Conservation (phyloP, 35 echinoderm and acorn worm genomes). For the Strongylocentrotus purpuratus region DNA sequence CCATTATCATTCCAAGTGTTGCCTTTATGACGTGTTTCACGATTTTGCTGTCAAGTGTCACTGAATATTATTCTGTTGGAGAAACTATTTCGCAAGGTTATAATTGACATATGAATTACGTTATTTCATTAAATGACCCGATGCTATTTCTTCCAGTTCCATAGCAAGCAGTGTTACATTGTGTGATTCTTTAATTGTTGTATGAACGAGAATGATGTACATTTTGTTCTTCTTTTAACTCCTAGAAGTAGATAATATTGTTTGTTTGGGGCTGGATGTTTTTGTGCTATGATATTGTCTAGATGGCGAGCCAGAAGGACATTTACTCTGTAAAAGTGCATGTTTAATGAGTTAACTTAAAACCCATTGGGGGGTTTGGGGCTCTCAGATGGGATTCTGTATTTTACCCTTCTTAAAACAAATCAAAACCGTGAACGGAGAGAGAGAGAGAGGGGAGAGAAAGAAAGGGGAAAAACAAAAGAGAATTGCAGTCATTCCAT, state of each 20-base stretch:
- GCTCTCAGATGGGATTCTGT: too few relatives aligned
- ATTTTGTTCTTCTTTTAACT: not conserved
- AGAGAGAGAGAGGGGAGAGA: too few relatives aligned
- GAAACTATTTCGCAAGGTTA: not conserved
- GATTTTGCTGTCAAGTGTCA: not conserved
- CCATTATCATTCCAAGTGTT: conserved; percentile 1
- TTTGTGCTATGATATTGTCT: not conserved
- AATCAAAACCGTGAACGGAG: too few relatives aligned
- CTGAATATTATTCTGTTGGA: not conserved
- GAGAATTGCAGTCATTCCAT: too few relatives aligned
- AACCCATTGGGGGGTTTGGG: too few relatives aligned
- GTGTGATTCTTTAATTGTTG: not conserved
- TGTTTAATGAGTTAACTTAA: too few relatives aligned
- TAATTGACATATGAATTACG: not conserved
- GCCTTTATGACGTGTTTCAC: not conserved
- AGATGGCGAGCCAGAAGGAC: not conserved
- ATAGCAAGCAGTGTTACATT: not conserved
- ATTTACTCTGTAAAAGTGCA: not conserved
- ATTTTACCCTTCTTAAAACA: too few relatives aligned
- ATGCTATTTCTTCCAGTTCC: not conserved
- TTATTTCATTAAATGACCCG: not conserved
- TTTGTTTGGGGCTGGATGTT: not conserved
- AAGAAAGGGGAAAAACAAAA: too few relatives aligned
- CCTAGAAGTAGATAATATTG: not conserved
- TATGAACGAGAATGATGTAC: not conserved